Evolutionary conservation across 1,140 invertebrate species (phyloP).

Genomic region (Carposina sasakii): DNA sequence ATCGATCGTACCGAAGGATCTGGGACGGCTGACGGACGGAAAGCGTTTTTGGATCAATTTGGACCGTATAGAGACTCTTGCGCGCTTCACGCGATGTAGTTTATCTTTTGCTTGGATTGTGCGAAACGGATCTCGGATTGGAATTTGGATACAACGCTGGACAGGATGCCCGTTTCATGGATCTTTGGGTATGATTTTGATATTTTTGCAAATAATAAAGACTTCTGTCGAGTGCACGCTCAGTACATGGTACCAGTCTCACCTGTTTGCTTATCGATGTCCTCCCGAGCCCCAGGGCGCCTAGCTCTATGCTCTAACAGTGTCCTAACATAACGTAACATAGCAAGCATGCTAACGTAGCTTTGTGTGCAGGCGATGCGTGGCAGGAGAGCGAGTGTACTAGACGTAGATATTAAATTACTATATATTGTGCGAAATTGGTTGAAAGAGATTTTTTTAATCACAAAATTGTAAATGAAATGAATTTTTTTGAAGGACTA

Average conservation of each 20-base stretch:
- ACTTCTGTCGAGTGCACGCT: constrained; percentile 65
- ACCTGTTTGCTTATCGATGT: constrained; percentile 56
- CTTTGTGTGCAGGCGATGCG: too few species aligned
- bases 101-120: constrained; percentile 3
- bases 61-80: too few species aligned
- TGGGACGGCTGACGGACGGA: constrained; percentile 24
- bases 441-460: too few species aligned
- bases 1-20: constrained; percentile 44
- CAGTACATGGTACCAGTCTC: constrained; percentile 47
- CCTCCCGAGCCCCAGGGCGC: constrained; percentile 33
- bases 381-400: constrained; percentile 11
- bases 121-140: constrained; percentile 18
- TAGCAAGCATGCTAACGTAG: too few species aligned
- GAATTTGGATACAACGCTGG: constrained; percentile 17
- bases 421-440: too few species aligned
- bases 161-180: constrained; percentile 44
- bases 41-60: too few species aligned
- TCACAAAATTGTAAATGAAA: too few species aligned
- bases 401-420: too few species aligned
- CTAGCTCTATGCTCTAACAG: too few species aligned
- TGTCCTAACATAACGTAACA: too few species aligned
- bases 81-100: too few species aligned
- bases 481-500: too few species aligned
- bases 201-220: constrained; percentile 63
- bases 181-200: constrained; percentile 64